Evolutionary conservation across 2,888 invertebrate genomes (phyloP).

Genomic region (Epiblema foenella): DNA sequence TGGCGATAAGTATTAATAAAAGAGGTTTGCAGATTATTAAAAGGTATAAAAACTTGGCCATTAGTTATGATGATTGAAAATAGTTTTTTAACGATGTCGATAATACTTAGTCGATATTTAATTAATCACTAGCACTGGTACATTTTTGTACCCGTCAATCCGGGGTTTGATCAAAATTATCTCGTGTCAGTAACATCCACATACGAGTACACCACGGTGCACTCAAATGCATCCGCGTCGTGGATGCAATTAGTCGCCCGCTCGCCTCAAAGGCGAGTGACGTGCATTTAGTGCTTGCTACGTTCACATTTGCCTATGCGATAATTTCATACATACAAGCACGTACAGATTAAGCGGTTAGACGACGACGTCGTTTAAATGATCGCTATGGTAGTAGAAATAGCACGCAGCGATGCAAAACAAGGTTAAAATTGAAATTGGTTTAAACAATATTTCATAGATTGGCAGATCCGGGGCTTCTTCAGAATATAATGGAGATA

Average conservation of each 20-base stretch:
- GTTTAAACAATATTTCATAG: background rate
- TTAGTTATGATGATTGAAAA: no score
- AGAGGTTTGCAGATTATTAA: no score
- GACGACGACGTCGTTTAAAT: background rate
- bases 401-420: background rate
- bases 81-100: no score
- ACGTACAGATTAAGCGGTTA: background rate
- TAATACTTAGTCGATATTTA: no score
- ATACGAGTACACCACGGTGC: background rate
- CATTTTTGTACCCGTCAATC: no score
- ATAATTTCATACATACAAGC: background rate
- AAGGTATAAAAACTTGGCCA: no score
- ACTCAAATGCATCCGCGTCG: slow-evolving; percentile 10
- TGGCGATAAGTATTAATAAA: no score
- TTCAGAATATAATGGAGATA: no score
- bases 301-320: slow-evolving; percentile 7
- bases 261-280: slow-evolving; percentile 24
- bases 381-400: background rate
- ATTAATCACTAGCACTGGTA: no score
- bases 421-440: background rate
- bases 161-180: no score
- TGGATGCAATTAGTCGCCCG: slow-evolving; percentile 31
- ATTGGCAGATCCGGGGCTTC: no score
- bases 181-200: background rate
- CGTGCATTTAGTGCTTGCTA: slow-evolving; percentile 23